phyloP scores from a whole-genome alignment of 1,140 invertebrate species.

The Arctopsyche grandis region DNA sequence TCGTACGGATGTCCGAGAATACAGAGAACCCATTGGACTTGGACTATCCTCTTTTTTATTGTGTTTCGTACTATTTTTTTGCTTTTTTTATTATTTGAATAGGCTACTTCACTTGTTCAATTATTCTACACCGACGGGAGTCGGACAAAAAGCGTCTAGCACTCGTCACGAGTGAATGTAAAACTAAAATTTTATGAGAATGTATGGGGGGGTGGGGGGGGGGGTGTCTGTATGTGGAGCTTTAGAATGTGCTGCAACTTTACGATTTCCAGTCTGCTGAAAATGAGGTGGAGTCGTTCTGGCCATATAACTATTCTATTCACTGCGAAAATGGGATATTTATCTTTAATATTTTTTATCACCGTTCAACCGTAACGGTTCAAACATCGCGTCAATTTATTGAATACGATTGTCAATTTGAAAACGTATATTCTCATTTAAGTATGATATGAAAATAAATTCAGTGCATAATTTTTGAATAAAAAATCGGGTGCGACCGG shows the following conservation, averaged over 20 bases:
- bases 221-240: not conserved
- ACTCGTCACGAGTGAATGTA: conserved; percentile 12
- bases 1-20: conserved; percentile 31
- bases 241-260: not conserved
- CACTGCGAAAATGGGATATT: too few relatives aligned
- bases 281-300: not conserved
- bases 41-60: conserved; percentile 27
- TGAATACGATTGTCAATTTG: too few relatives aligned
- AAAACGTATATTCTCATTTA: too few relatives aligned
- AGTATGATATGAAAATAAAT: too few relatives aligned
- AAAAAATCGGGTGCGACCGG: too few relatives aligned
- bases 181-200: conserved; percentile 34
- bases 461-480: too few relatives aligned
- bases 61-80: not conserved
- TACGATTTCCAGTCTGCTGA: not conserved
- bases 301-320: too few relatives aligned
- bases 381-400: too few relatives aligned
- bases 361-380: too few relatives aligned
- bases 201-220: too few relatives aligned
- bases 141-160: conserved; percentile 13
- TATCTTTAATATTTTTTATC: too few relatives aligned
- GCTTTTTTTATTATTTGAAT: conserved; percentile 23
- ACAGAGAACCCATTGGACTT: conserved; percentile 35
- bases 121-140: conserved; percentile 23
- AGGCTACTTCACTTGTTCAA: conserved; percentile 35